Base-by-base conservation (phyloP, 2,888 invertebrate species). In the Cyrtodaria siliqua region DNA sequence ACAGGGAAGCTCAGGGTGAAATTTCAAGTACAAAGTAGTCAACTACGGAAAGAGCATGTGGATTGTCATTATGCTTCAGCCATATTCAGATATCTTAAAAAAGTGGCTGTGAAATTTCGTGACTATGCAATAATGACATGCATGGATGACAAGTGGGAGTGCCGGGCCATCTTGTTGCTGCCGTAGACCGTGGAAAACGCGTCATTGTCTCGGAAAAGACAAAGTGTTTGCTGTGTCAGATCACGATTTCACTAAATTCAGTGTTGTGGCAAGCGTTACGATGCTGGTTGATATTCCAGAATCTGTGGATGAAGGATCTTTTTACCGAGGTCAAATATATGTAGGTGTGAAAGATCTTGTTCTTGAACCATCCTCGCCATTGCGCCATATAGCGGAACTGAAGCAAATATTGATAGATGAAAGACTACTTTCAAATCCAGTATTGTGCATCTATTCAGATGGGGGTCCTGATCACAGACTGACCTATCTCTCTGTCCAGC, bases 121-220 rank as follows among this genome's bases (percentile, higher is more conserved):
- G 69, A 77, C 20, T 18, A 47, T 42, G 16, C 44, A 14, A 29
- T 40, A 24, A 55, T 71, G 29, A 42, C 72, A 1, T 62, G 62
- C 40, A 56, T 79, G 57, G 79, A 82, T 57, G 79, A 82, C 56
- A 79, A 77, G 29, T 82, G n/a, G 82, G 82, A 2, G 76, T 73
- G 44, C 79, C 79, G n/a, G 71, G 64, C 2, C 33, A 70, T 29
- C 82, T 74, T 20, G 68, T 82, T 29, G 79, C 82, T 33, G 64
- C 76, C n/a, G 73, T 67, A 52, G 76, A 73, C 8, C 20, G 79
- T 20, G 71, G 75, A 24, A 68, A 71, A 40, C 26, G 50, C 12
- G 74, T 71, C 3, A 26, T 75, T 64, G n/a, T n/a, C n/a, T 72
- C 16, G 60, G 40, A 24, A 20, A 29, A 56, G 69, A 62, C 33